These are phyloP conservation scores for Lucilia cuprina DNA, from an alignment of 1,140 invertebrate genomes.

Conservation along the genomic window DNA sequence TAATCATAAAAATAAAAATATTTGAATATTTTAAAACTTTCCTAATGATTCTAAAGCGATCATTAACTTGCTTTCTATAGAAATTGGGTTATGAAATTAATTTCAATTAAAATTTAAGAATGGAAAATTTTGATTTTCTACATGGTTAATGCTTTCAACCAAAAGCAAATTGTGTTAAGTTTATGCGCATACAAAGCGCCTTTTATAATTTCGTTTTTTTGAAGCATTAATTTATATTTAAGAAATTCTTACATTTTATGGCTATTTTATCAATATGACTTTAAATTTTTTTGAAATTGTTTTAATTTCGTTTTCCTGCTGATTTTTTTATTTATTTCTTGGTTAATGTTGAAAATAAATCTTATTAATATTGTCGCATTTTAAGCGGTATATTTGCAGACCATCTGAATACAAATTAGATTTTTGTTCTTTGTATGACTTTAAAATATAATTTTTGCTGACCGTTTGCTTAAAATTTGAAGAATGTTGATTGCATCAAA, in stretches of 20 bases:
- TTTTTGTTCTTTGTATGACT: not conserved
- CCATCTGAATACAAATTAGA: slow-evolving; percentile 24
- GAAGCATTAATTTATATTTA: not conserved
- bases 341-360: slow-evolving; percentile 28
- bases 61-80: no score
- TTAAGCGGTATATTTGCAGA: slow-evolving; percentile 18
- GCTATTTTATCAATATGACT: not conserved
- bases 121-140: no score
- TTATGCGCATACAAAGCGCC: not conserved
- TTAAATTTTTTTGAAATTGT: not conserved
- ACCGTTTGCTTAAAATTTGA: not conserved
- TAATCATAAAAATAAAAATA: no score
- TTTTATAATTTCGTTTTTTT: not conserved
- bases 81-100: no score
- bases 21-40: no score
- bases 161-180: not conserved
- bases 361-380: slow-evolving; percentile 34
- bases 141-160: no score
- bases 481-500: slow-evolving; percentile 10
- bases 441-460: not conserved
- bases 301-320: not conserved
- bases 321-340: not conserved
- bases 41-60: no score
- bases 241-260: not conserved
- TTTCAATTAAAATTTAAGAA: no score